These are phyloP conservation scores for Lasaia peninsularis DNA, from an alignment of 1,140 invertebrate species.

Conservation along the genomic window DNA sequence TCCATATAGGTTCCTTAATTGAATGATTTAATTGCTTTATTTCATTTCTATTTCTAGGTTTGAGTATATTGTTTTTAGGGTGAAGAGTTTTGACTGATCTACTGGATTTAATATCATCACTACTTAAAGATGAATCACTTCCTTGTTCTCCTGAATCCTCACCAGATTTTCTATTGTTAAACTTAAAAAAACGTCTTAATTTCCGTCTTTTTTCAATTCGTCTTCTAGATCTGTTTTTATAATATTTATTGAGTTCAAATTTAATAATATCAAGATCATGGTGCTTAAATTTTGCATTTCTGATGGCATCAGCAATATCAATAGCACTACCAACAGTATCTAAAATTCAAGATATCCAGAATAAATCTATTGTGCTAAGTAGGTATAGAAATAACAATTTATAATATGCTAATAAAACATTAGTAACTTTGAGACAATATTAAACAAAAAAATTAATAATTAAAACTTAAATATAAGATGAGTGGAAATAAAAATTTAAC, in stretches of 20 bases:
- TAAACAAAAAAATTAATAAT: too few relatives aligned
- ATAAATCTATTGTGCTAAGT: not conserved
- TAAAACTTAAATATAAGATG: too few relatives aligned
- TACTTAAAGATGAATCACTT: slow-evolving; percentile 53
- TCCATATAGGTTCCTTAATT: slow-evolving; percentile 35
- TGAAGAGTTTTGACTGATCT: slow-evolving; percentile 38
- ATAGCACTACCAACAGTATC: slow-evolving; percentile 49
- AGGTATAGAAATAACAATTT: too few relatives aligned
- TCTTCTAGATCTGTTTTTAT: slow-evolving; percentile 39
- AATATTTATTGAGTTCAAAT: slow-evolving; percentile 47
- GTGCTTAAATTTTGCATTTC: slow-evolving; percentile 50
- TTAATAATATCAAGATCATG: slow-evolving; percentile 48
- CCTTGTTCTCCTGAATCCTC: slow-evolving; percentile 53
- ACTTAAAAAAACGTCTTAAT: slow-evolving; percentile 37
- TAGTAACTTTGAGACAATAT: too few relatives aligned
- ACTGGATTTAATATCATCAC: slow-evolving; percentile 51
- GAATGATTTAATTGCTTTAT: slow-evolving; percentile 28
- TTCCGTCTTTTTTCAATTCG: slow-evolving; percentile 49
- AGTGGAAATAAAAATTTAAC: too few relatives aligned
- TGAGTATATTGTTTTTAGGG: slow-evolving; percentile 33
- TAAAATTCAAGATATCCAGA: slow-evolving; percentile 32
- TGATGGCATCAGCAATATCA: slow-evolving; percentile 52
- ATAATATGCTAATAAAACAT: too few relatives aligned
- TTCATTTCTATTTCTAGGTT: slow-evolving; percentile 28
- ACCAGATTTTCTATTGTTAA: slow-evolving; percentile 33